Evolutionary conservation across 2,888 invertebrate genomes (phyloP), one percentile per base, ranked within the genome.

Genomic region (Entomobrya multifasciata): DNA sequence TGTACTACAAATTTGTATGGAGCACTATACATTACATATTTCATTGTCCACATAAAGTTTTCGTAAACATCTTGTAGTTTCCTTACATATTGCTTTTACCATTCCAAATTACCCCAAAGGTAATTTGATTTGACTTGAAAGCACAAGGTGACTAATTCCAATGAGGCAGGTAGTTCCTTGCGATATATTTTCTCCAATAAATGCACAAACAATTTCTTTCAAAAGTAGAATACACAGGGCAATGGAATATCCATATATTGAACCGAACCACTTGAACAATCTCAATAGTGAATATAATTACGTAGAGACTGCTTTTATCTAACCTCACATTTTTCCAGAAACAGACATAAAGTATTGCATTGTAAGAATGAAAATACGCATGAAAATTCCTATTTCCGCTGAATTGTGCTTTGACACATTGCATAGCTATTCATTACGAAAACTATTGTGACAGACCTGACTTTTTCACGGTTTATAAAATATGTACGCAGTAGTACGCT

Each of bases 361-460:
- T 67, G 36, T 44, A 2, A 41, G 41, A 67, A 67, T 8, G 41
- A 44, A 44, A 67, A 36, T 65, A 36, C 17, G 67, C 44, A 22
- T 57, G 25, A 20, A 22, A 25, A 65, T 65, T 41, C 17, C 67
- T 22, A 67, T 67, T 41, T 67, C 41, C 41, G 67, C 44, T 20
- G 20, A n/a, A n/a, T n/a, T n/a, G n/a, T n/a, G n/a, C n/a, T n/a
- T n/a, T n/a, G n/a, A n/a, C n/a, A n/a, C 67, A 67, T 44, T 67
- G 67, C 41, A 17, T 22, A 30, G 27, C 15, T 22, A 52, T 52
- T n/a, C 36, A 36, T 8, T 6, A 36, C 4, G 8, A 36, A 47
- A 44, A 62, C 25, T 44, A 77, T 36, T 77, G 20, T 62, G 78
- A 67, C 65, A 65, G 65, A 65, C 67, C 44, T 67, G 67, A 67